These are phyloP conservation scores for Xestia xanthographa DNA, from an alignment of 2,888 invertebrate genomes.

Conservation along the genomic window DNA sequence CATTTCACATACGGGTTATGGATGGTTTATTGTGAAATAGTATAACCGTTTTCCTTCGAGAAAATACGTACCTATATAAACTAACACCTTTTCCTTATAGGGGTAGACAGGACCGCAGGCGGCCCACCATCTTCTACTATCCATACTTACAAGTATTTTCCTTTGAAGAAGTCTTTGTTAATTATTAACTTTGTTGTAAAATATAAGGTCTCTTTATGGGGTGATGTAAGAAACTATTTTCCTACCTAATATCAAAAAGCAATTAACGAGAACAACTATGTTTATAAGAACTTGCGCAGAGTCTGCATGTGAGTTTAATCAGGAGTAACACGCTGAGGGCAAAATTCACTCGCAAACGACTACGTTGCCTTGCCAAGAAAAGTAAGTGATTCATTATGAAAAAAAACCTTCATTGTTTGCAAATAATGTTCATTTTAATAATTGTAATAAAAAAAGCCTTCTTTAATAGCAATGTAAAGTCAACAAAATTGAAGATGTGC, in stretches of 20 bases:
- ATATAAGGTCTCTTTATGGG: not conserved
- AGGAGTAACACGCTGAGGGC: not conserved
- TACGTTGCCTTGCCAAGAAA: not conserved
- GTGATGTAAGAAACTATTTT: no score
- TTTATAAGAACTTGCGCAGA: not conserved
- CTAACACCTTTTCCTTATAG: not conserved
- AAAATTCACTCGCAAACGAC: not conserved
- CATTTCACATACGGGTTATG: not conserved
- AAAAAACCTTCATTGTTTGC: not conserved
- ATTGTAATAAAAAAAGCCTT: not conserved
- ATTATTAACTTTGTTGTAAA: not conserved
- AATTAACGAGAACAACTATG: not conserved
- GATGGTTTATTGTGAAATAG: not conserved
- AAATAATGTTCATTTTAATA: not conserved
- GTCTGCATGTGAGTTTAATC: not conserved
- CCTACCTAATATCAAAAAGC: not conserved
- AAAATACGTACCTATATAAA: not conserved
- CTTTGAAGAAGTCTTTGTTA: not conserved
- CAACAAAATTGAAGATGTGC: no score
- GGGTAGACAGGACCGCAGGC: not conserved
- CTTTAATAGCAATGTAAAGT: not conserved
- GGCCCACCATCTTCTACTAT: no score
- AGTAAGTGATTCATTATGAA: not conserved
- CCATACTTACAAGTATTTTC: not conserved
- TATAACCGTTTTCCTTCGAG: not conserved